Percentiles rank a stretch among this genome's conserved stretches.
Evolutionary conservation across 2,797 vertebrate species (phyloP).

Genomic region (Vultur gryphus): DNA sequence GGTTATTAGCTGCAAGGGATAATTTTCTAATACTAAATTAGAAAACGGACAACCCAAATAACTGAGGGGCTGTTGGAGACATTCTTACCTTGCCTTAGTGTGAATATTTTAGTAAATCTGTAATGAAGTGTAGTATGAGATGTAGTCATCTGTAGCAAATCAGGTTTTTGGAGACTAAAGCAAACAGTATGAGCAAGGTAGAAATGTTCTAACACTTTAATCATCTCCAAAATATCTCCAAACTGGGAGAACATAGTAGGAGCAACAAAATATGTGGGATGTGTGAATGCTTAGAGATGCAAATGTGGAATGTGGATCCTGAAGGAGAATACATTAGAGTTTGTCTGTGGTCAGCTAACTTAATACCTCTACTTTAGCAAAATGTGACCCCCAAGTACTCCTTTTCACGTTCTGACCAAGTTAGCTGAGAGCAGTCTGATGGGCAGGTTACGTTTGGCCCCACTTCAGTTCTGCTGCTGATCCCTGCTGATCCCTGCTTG

Average conservation of each 20-base stretch:
- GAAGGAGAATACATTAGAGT: background rate
- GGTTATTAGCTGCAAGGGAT: background rate
- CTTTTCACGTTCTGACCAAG: background rate
- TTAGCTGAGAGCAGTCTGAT: background rate
- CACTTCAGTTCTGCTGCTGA: background rate
- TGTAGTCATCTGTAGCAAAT: background rate
- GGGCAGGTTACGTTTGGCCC: background rate
- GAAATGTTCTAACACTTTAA: background rate
- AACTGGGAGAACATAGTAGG: background rate
- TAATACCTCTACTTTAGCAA: background rate
- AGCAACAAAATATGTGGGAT: background rate
- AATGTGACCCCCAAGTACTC: background rate
- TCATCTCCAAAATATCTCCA: background rate
- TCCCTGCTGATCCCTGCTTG: background rate
- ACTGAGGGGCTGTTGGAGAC: background rate
- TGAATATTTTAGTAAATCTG: background rate
- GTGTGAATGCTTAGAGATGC: background rate
- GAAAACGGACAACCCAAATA: background rate
- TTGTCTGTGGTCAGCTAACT: background rate
- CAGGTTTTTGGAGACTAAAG: background rate
- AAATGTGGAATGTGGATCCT: background rate
- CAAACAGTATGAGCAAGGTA: background rate
- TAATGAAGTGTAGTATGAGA: background rate
- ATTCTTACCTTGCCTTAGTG: background rate
- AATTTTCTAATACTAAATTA: background rate